Evolutionary conservation across 1,140 invertebrate species (phyloP), one percentile per base, ranked within the genome.

Genomic region (Eueides isabella): DNA sequence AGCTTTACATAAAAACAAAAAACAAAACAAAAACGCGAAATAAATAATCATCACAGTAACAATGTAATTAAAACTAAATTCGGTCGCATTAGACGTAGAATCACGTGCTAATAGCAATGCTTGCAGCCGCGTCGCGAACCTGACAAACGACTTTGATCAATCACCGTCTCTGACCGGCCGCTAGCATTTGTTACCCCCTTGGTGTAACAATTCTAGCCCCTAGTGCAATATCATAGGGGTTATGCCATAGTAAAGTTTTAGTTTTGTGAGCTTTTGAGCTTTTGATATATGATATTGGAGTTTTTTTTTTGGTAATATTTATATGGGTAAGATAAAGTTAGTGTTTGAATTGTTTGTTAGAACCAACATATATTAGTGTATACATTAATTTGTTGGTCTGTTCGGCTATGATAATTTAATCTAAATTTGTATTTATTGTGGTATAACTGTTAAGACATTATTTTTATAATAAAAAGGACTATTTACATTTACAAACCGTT

Each of bases 81-180:
- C 84, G 79, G 81, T 84, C 78, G 79, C 79, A 90, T 90, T 90
- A 90, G 86, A 86, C 81, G 83, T 72, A 87, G 85, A 88, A 86
- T 88, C 85, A 88, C 82, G 88, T 90, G 86, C 83, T 87, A 87
- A 90, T 89, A 85, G 84, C 88, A 87, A 85, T 84, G 86, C 84
- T 85, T 80, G 79, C 75, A 78, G 67, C 76, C 71, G 79, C 79
- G 74, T 76, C 86, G 85, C 85, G 86, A 90, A 86, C 83, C 79
- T 90, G 88, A 90, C 88, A 88, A 90, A 90, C 86, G 86, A 90
- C 88, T 90, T 88, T 88, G 86, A 90, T 90, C 88, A 90, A 90
- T 90, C 88, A 90, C 85, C 80, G 74, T 72, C 71, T 76, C 74
- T 74, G 72, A 74, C 76, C 72, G 72, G 82, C 79, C 86, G 80